A percentile compares a stretch with the other conserved stretches of the same genome.
phyloP scores from a whole-genome alignment of 2,888 invertebrate species.

The Tricholauxania praeusta region DNA sequence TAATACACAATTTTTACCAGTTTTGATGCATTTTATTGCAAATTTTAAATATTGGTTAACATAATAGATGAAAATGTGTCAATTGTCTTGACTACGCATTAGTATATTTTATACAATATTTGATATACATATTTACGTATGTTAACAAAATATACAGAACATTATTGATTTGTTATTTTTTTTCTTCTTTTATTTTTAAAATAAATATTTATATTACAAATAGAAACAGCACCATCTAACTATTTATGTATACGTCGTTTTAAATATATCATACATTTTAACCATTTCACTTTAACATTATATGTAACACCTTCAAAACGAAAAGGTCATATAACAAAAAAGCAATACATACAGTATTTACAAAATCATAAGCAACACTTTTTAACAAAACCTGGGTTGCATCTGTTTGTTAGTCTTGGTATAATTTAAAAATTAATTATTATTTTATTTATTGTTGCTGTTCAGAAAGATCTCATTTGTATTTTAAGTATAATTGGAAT shows the following conservation, averaged over 20 bases:
- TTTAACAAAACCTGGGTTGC: not conserved
- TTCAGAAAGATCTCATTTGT: slow-evolving; percentile 27
- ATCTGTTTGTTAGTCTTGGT: not conserved
- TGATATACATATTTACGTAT: not conserved
- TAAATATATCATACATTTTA: not conserved
- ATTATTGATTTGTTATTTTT: not conserved
- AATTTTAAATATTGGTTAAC: slow-evolving; percentile 19
- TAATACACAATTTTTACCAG: not conserved
- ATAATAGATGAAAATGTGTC: slow-evolving; percentile 15
- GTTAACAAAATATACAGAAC: slow-evolving; percentile 2
- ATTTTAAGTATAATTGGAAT: slow-evolving; percentile 44
- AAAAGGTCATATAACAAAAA: not conserved
- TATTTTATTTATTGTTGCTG: slow-evolving; percentile 17
- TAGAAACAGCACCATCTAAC: slow-evolving; percentile 21
- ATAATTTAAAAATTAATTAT: slow-evolving; percentile 1
- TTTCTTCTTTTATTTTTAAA: slow-evolving; percentile 8
- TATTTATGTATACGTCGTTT: slow-evolving; percentile 10
- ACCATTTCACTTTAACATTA: not conserved
- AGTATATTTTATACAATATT: not conserved
- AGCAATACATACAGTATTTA: too few relatives aligned
- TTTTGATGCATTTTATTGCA: slow-evolving; percentile 35
- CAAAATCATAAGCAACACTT: not conserved
- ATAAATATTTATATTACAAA: slow-evolving; percentile 5
- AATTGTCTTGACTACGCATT: not conserved
- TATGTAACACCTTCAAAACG: not conserved